phyloP scores from a whole-genome alignment of 1,140 invertebrate genomes.

The Condylostylus longicornis region DNA sequence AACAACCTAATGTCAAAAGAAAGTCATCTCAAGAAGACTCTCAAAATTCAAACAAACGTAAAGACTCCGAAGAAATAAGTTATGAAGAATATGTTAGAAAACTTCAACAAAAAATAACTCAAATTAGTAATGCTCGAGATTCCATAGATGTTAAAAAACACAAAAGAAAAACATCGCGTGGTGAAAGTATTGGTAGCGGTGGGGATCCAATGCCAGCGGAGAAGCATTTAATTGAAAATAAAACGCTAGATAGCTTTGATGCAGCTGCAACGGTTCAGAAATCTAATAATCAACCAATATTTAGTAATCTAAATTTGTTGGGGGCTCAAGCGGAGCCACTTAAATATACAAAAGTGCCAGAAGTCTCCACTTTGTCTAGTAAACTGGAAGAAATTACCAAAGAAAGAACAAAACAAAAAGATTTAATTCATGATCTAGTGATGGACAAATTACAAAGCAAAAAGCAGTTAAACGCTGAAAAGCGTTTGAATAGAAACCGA shows the following conservation, averaged over 20 bases:
- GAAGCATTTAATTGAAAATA: not conserved
- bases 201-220: too few species aligned
- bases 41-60: conserved; percentile 2
- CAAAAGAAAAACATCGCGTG: conserved; percentile 40
- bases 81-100: conserved; percentile 52
- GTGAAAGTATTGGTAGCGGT: conserved; percentile 29
- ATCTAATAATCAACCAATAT: not conserved
- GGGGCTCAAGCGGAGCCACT: conserved; percentile 10
- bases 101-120: conserved; percentile 50
- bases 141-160: conserved; percentile 54
- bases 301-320: not conserved
- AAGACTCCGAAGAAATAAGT: conserved; percentile 18
- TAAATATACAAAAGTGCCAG: conserved; percentile 22
- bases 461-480: conserved; percentile 47
- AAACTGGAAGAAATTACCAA: conserved; percentile 46
- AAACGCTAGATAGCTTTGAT: not conserved
- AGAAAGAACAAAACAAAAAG: conserved; percentile 52
- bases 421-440: conserved; percentile 57
- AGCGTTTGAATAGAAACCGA: conserved; percentile 32
- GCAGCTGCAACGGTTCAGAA: not conserved
- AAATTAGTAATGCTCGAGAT: conserved; percentile 54
- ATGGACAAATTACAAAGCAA: conserved; percentile 59
- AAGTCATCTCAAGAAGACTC: conserved; percentile 9
- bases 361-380: conserved; percentile 23
- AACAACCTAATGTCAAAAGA: conserved; percentile 9